Base-by-base conservation (phyloP, 2,797 vertebrate genomes). In the Halcyon smyrnensis region DNA sequence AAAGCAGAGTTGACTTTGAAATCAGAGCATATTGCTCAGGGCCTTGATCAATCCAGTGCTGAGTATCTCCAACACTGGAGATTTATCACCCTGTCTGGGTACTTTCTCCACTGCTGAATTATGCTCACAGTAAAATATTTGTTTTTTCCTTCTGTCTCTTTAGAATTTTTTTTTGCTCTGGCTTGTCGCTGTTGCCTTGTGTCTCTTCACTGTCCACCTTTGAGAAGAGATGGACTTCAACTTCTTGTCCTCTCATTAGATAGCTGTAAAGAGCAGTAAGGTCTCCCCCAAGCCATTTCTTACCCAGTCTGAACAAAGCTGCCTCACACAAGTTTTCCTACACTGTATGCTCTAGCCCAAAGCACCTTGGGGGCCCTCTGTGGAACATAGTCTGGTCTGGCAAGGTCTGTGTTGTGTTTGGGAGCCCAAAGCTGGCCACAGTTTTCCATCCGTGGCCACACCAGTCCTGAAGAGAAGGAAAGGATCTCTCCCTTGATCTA, bases 331-430 rank as follows among this genome's bases (percentile, higher is more conserved):
- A 56, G 15, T 80, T 82, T 27, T 73, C 36, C 39, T 77, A n/a
- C 56, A 41, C 25, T 0, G 1, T 8, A 25, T 53, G 19, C 32
- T 64, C 3, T 11, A 30, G 37, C 15, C 18, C 8, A n/a, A 34
- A 2, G 12, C 8, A 36, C 11, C 46, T 15, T 54, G 24, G 17
- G 50, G 15, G 19, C 11, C 20, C 25, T 39, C 27, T 54, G 23
- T 76, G 59, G 60, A 24, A 50, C 18, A 76, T 59, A 28, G 24
- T 45, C 34, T 69, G 32, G 2, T 30, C 50, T 46, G n/a, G 17
- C 20, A 54, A 8, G 10, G 1, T 28, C 45, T 56, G 21, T 37
- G 24, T 6, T 37, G 10, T 50, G 13, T 51, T 59, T 77, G 30
- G 37, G 45, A 89, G 39, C 20, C 14, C 30, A 17, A 28, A 59